These are phyloP conservation scores for Gobio gobio DNA, from an alignment of 2,113 vertebrate species.

Conservation along the genomic window DNA sequence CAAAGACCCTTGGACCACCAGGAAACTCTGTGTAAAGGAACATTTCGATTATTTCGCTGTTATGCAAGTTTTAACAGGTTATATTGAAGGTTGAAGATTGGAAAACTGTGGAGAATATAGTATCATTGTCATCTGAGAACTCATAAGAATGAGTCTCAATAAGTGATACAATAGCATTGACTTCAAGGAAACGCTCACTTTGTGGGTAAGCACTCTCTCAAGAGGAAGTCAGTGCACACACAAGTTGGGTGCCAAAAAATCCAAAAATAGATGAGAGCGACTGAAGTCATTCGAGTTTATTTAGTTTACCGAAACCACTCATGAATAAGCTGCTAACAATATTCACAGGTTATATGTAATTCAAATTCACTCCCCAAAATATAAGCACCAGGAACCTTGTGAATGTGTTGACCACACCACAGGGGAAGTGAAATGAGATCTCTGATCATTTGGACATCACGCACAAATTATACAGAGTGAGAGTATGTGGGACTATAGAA, in stretches of 20 bases:
- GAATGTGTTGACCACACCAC: neutral
- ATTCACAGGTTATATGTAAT: neutral
- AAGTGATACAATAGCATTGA: neutral
- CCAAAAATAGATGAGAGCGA: constrained; percentile 18
- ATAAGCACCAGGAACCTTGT: neutral
- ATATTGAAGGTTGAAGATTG: neutral
- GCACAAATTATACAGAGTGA: neutral
- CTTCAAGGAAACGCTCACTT: neutral
- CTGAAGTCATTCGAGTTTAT: neutral
- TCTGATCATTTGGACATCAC: neutral
- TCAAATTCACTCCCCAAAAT: neutral
- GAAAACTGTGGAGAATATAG: neutral
- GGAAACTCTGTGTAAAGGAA: constrained; percentile 68
- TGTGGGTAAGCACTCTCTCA: constrained; percentile 5
- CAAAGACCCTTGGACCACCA: constrained; percentile 63
- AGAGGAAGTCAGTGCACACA: constrained; percentile 42
- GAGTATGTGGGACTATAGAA: too few species aligned
- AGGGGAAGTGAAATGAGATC: neutral
- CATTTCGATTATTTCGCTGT: neutral
- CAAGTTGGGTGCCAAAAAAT: neutral
- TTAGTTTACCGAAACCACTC: neutral
- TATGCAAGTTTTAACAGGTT: neutral
- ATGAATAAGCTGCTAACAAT: neutral
- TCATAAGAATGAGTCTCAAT: neutral
- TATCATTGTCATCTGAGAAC: neutral